phyloP scores from a whole-genome alignment of 2,113 vertebrate genomes.

The Indicator indicator region DNA sequence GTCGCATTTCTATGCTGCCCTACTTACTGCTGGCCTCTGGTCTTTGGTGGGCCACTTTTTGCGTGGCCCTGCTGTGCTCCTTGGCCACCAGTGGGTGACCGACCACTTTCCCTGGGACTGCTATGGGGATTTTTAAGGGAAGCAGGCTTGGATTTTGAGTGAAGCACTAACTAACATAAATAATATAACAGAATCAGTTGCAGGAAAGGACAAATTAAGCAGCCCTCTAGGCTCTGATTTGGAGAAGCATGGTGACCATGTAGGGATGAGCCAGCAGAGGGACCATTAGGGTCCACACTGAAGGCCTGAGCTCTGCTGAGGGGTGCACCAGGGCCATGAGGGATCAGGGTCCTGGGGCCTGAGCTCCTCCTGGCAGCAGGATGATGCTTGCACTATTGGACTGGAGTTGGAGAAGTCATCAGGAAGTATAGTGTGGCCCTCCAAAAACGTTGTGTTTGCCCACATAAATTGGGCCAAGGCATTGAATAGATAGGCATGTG shows the following conservation, averaged over 20 bases:
- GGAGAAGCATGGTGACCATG: background rate
- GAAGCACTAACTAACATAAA: background rate
- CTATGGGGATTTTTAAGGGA: background rate
- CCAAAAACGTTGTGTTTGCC: background rate
- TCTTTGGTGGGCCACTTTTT: background rate
- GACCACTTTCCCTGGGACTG: background rate
- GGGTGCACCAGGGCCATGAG: background rate
- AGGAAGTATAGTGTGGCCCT: background rate
- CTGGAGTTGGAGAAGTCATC: background rate
- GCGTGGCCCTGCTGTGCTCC: background rate
- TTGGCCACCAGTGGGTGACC: background rate
- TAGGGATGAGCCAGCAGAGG: background rate
- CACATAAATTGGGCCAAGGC: background rate
- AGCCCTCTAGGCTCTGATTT: background rate
- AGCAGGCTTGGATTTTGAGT: background rate
- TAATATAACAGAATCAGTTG: background rate
- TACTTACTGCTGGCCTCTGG: background rate
- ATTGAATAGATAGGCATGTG: background rate
- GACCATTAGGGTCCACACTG: background rate
- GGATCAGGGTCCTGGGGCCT: background rate
- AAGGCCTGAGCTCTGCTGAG: background rate
- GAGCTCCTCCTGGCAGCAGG: background rate
- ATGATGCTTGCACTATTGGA: background rate
- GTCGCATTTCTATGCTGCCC: slow-evolving; percentile 69
- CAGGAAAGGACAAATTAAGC: background rate